Evolutionary conservation across 2,113 vertebrate species (phyloP).

Genomic region (Mormyrus lacerda): DNA sequence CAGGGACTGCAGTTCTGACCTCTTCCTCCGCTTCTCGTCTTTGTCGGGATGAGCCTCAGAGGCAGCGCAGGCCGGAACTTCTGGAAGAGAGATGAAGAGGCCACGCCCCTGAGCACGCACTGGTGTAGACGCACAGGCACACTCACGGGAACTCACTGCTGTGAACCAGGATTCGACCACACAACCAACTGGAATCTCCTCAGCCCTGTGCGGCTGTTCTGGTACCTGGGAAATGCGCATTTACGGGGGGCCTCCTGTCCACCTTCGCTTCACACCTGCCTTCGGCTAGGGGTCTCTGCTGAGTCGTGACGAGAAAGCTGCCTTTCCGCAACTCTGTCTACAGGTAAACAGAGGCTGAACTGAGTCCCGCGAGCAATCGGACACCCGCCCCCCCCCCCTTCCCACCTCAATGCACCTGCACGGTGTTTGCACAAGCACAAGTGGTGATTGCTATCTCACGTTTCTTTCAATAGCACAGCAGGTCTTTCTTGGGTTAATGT

Average conservation of each 20-base stretch:
- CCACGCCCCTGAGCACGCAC: conserved; percentile 23
- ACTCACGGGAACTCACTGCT: conserved; percentile 21
- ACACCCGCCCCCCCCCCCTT: background rate
- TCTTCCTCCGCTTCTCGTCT: conserved; percentile 59
- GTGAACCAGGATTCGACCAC: background rate
- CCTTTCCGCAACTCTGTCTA: conserved; percentile 21
- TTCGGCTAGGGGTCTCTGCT: conserved; percentile 13
- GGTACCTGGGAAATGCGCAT: conserved; percentile 20
- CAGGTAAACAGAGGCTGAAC: background rate
- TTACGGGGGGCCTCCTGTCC: background rate
- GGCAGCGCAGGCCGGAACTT: conserved; percentile 38
- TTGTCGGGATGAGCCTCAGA: conserved; percentile 29
- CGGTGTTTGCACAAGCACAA: background rate
- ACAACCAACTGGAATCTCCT: conserved; percentile 21
- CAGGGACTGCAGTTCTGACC: conserved; percentile 31
- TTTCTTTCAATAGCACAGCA: background rate
- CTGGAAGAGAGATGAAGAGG: conserved; percentile 32
- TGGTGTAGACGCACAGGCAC: background rate
- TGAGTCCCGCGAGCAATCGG: background rate
- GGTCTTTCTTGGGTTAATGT: background rate
- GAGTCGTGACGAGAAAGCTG: conserved; percentile 1
- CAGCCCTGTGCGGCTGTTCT: background rate
- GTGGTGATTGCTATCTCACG: background rate
- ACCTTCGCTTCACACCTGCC: conserved; percentile 1
- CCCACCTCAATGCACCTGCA: background rate